phyloP scores from a whole-genome alignment of 2,888 invertebrate genomes.

The Agriotes lineatus region DNA sequence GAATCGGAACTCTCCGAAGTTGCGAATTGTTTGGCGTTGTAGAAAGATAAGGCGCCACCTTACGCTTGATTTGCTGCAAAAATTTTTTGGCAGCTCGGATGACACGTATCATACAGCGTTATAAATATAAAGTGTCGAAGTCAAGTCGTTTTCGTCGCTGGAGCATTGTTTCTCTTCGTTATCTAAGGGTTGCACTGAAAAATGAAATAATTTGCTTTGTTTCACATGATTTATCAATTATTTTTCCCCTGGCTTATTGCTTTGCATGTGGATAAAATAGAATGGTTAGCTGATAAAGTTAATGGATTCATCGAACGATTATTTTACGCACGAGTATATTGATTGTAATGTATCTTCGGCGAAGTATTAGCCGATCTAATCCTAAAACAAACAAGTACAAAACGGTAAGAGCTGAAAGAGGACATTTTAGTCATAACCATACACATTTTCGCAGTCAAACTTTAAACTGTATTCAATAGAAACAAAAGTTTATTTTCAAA shows the following conservation, averaged over 20 bases:
- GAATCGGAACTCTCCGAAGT: conserved; percentile 50
- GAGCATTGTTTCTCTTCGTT: conserved; percentile 36
- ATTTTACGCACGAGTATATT: conserved; percentile 25
- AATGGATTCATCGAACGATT: conserved; percentile 33
- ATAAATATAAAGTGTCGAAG: conserved; percentile 41
- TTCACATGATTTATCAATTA: conserved; percentile 34
- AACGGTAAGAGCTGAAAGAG: too few species aligned
- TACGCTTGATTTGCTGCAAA: conserved; percentile 48
- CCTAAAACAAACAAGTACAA: too few species aligned
- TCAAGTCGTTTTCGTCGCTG: conserved; percentile 31
- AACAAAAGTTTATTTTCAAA: too few species aligned
- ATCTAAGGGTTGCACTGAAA: conserved; percentile 17
- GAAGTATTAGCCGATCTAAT: too few species aligned
- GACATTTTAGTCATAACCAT: too few species aligned
- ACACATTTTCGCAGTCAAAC: too few species aligned
- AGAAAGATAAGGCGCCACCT: conserved; percentile 52
- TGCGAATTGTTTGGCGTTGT: conserved; percentile 51
- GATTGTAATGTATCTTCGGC: conserved; percentile 14
- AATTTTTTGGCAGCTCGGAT: conserved; percentile 43
- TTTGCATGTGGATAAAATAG: conserved; percentile 33
- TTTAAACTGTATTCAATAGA: too few species aligned
- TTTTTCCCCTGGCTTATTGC: conserved; percentile 22
- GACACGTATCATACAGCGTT: conserved; percentile 40
- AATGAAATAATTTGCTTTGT: conserved; percentile 31
- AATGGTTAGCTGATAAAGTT: conserved; percentile 29